phyloP scores from a whole-genome alignment of 2,888 invertebrate species.

The Phanerotoma sp. region DNA sequence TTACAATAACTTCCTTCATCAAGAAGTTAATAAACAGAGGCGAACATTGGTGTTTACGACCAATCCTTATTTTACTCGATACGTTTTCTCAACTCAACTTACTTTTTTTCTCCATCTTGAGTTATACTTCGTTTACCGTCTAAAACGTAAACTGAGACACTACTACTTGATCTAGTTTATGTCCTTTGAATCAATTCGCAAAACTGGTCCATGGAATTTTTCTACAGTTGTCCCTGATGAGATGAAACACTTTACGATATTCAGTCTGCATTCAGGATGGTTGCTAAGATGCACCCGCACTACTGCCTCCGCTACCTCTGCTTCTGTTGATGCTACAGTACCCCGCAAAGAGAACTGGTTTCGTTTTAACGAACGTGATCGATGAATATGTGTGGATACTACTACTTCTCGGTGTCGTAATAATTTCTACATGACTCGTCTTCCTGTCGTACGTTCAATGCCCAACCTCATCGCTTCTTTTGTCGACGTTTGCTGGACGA shows the following conservation, averaged over 20 bases:
- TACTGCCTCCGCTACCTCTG: neutral
- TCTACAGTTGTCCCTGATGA: conserved; percentile 8
- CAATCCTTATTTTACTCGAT: conserved; percentile 13
- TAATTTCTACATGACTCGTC: conserved; percentile 29
- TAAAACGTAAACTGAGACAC: neutral
- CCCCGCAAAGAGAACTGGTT: conserved; percentile 10
- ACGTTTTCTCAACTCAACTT: conserved; percentile 6
- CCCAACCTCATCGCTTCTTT: conserved; percentile 18
- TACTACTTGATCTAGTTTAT: neutral
- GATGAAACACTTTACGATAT: conserved; percentile 22
- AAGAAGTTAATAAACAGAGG: too few relatives aligned
- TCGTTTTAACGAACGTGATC: conserved; percentile 12
- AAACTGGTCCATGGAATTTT: neutral
- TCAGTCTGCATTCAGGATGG: neutral
- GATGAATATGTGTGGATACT: conserved; percentile 13
- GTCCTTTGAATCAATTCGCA: conserved; percentile 16
- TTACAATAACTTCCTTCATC: too few relatives aligned
- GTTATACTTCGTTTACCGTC: neutral
- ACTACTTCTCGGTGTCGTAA: conserved; percentile 30
- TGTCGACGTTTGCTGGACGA: conserved; percentile 45
- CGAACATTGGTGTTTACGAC: conserved; percentile 16
- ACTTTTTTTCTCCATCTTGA: too few relatives aligned
- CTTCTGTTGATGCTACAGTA: neutral
- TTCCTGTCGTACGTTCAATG: neutral
- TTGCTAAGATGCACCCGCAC: neutral